Conservation (phyloP, 2,113 vertebrate genomes). For the Bufo gargarizans region DNA sequence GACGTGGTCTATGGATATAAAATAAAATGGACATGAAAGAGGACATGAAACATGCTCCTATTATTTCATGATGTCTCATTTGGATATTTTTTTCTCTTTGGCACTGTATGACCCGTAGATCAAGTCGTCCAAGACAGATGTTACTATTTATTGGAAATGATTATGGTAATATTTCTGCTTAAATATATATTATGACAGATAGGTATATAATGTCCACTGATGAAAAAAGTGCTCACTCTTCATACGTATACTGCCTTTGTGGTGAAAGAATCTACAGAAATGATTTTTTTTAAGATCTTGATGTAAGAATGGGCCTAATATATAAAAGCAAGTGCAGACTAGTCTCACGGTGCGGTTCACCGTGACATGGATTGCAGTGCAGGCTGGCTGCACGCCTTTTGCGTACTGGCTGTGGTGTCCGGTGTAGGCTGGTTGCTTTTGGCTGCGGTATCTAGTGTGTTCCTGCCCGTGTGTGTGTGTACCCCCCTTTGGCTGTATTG, state of each 20-base stretch:
- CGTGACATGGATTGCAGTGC: no score
- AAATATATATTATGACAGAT: background rate
- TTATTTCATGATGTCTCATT: conserved; percentile 17
- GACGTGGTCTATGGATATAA: conserved; percentile 7
- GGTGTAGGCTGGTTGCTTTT: no score
- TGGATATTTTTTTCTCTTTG: conserved; percentile 25
- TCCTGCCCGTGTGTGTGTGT: no score
- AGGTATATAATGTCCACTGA: background rate
- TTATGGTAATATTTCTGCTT: conserved; percentile 35
- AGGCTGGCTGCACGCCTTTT: no score
- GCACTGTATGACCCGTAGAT: conserved; percentile 14
- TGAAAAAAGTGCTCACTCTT: background rate
- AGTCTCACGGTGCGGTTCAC: no score
- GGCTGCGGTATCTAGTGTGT: no score
- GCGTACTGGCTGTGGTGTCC: no score
- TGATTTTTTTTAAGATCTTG: background rate
- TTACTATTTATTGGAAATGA: conserved; percentile 36
- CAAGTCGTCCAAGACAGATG: conserved; percentile 1
- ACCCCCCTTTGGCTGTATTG: no score
- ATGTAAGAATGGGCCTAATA: background rate
- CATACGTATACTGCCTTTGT: background rate
- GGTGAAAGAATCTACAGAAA: background rate
- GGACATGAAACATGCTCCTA: conserved; percentile 28
- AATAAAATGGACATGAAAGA: background rate
- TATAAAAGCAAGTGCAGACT: no score